Evolutionary conservation across 2,113 vertebrate genomes (phyloP), one percentile per base, ranked within the genome.

Genomic region (Vulpes ferrilata): DNA sequence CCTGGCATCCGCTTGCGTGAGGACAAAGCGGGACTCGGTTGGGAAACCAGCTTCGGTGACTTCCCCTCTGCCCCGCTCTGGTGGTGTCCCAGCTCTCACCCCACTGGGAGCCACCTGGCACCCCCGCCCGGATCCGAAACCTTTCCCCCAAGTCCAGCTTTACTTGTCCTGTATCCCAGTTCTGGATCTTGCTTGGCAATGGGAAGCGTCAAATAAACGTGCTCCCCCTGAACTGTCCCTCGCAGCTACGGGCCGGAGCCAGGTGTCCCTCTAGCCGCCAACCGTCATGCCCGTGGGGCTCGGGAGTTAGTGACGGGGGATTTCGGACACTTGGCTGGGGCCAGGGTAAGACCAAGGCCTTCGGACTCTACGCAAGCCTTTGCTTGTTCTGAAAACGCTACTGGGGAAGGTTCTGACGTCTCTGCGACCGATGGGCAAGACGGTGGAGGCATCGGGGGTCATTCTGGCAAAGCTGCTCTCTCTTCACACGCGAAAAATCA

Each of bases 301-400:
- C 43, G 20, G 25, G 81, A 87, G 5, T 27, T 43, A 80, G 67
- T 11, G 23, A 32, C 48, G 32, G n/a, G 23, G 13, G 38, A 76
- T 48, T 84, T 97, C 16, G 67, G 82, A 32, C 20, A 17, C 62
- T 64, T 7, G 51, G 80, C 17, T 48, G 48, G 11, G 17, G 19
- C 78, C 16, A 38, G 48, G 25, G 53, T 17, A 81, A 59, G 23
- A 64, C 3, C 17, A 69, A 2, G 23, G 60, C 20, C 57, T 80
- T 19, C 30, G 38, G 53, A 35, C 11, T 88, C 69, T 59, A 5
- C 27, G 92, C 51, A 80, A 0, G 76, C 93, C 38, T 90, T 80
- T 62, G 35, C 11, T 89, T 90, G 69, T 74, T 79, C 74, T 74
- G 35, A 86, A 96, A 86, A 60, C 57, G 10, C 53, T 60, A 5